Percentiles rank a stretch among this genome's conserved stretches.
Evolutionary conservation across 2,888 invertebrate genomes (phyloP).

Genomic region (Agrilus cyanescens): DNA sequence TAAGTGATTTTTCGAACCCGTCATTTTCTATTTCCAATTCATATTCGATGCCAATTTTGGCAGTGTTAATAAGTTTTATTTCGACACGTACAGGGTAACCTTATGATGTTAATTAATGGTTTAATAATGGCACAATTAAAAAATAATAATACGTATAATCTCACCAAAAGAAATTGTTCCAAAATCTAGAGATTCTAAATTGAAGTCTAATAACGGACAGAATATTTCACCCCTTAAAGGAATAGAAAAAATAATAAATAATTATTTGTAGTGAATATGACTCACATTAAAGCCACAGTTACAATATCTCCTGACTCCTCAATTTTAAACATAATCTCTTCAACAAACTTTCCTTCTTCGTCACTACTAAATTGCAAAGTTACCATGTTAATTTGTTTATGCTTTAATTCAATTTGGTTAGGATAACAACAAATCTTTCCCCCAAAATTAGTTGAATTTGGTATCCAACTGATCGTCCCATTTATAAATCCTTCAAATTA

Average conservation of each 20-base stretch:
- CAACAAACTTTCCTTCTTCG: slow-evolving; percentile 48
- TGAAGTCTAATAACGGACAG: slow-evolving; percentile 46
- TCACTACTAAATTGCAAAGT: slow-evolving; percentile 44
- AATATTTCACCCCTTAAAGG: slow-evolving; percentile 47
- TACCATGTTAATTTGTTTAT: slow-evolving; percentile 42
- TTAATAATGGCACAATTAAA: background rate
- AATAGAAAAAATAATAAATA: slow-evolving; percentile 5
- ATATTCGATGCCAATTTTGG: slow-evolving; percentile 5
- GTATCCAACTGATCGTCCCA: slow-evolving; percentile 41
- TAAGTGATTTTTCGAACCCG: too few relatives aligned
- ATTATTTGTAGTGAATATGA: slow-evolving; percentile 6
- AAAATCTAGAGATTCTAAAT: slow-evolving; percentile 43
- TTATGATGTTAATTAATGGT: background rate
- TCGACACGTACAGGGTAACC: slow-evolving; percentile 6
- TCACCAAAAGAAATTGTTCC: slow-evolving; percentile 45
- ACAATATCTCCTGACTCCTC: slow-evolving; percentile 45
- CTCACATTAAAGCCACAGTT: slow-evolving; percentile 46
- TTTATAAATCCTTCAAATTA: slow-evolving; percentile 43
- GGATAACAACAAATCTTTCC: slow-evolving; percentile 45
- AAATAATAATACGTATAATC: slow-evolving; percentile 3
- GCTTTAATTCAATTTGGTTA: slow-evolving; percentile 33
- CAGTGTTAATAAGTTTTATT: slow-evolving; percentile 9
- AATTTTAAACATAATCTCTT: slow-evolving; percentile 46
- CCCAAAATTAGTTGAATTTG: slow-evolving; percentile 41
- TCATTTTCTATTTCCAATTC: slow-evolving; percentile 1